These are phyloP conservation scores for Scaptomyza graminum DNA, from an alignment of 1,140 invertebrate species.

Conservation along the genomic window DNA sequence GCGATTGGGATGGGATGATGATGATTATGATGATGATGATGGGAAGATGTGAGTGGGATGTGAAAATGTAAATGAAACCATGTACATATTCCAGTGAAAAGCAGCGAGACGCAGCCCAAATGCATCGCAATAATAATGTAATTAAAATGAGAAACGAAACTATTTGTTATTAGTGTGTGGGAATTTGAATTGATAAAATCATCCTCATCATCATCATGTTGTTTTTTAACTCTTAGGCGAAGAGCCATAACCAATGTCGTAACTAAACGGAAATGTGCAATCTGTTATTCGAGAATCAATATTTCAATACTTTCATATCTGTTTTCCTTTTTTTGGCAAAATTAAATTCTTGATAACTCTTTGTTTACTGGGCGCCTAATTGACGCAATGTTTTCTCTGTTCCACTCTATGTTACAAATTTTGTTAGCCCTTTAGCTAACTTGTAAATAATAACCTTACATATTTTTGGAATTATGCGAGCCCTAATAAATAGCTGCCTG, in stretches of 20 bases:
- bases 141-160: slow-evolving; percentile 56
- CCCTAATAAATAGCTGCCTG: slow-evolving; percentile 31
- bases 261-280: background rate
- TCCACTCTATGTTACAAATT: background rate
- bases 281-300: no score
- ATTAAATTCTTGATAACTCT: background rate
- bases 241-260: slow-evolving; percentile 13
- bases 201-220: slow-evolving; percentile 1
- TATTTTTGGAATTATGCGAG: slow-evolving; percentile 38
- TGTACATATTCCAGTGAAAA: slow-evolving; percentile 51
- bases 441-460: slow-evolving; percentile 28
- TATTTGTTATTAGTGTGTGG: slow-evolving; percentile 43
- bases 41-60: slow-evolving; percentile 43
- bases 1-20: slow-evolving; percentile 23
- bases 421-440: slow-evolving; percentile 21
- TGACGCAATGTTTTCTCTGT: background rate
- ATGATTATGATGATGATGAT: slow-evolving; percentile 3
- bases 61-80: slow-evolving; percentile 72
- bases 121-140: slow-evolving; percentile 48
- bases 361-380: background rate
- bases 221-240: slow-evolving; percentile 24
- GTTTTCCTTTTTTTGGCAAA: background rate
- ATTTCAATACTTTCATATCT: background rate
- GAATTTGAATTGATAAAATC: slow-evolving; percentile 33
- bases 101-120: slow-evolving; percentile 20